phyloP scores from a whole-genome alignment of 1,140 invertebrate species.

The Drosophila ogumai region DNA sequence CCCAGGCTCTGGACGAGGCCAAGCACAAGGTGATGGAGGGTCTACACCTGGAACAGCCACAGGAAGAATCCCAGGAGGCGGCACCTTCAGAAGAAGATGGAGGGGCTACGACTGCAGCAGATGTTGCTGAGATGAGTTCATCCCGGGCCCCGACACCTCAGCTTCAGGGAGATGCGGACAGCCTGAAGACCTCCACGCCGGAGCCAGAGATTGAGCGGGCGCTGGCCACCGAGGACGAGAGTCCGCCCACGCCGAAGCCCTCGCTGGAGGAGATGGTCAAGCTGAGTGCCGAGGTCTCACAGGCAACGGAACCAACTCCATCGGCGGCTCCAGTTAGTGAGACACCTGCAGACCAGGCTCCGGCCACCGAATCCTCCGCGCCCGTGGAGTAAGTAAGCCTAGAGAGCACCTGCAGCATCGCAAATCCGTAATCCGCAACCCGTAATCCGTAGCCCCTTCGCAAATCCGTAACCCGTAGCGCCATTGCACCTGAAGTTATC shows the following conservation, averaged over 20 bases:
- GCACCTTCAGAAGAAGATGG: neutral
- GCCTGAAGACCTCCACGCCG: slow-evolving; percentile 78
- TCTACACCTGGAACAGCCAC: slow-evolving; percentile 53
- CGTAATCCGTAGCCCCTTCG: slow-evolving; percentile 20
- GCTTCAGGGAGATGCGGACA: slow-evolving; percentile 62
- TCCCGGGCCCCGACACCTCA: slow-evolving; percentile 60
- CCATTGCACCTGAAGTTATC: slow-evolving; percentile 50
- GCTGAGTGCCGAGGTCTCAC: slow-evolving; percentile 46
- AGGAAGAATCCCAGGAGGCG: neutral
- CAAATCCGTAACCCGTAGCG: slow-evolving; percentile 35
- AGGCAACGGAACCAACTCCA: slow-evolving; percentile 4
- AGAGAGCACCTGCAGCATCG: slow-evolving; percentile 50
- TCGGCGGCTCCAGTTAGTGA: slow-evolving; percentile 10
- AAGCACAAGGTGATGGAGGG: slow-evolving; percentile 76
- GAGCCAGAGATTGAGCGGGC: slow-evolving; percentile 83
- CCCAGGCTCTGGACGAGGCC: slow-evolving; percentile 63
- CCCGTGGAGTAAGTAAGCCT: slow-evolving; percentile 62
- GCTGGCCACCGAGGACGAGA: slow-evolving; percentile 68
- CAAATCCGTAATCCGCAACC: slow-evolving; percentile 20
- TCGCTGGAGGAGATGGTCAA: slow-evolving; percentile 73
- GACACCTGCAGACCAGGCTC: neutral
- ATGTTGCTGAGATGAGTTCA: slow-evolving; percentile 23
- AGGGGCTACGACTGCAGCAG: slow-evolving; percentile 1
- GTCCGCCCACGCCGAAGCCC: slow-evolving; percentile 78
- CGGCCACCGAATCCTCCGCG: slow-evolving; percentile 23